Percentiles rank a stretch among this genome's conserved stretches.
Conservation (phyloP, 2,888 invertebrate species). For the Carterocephalus palaemon region DNA sequence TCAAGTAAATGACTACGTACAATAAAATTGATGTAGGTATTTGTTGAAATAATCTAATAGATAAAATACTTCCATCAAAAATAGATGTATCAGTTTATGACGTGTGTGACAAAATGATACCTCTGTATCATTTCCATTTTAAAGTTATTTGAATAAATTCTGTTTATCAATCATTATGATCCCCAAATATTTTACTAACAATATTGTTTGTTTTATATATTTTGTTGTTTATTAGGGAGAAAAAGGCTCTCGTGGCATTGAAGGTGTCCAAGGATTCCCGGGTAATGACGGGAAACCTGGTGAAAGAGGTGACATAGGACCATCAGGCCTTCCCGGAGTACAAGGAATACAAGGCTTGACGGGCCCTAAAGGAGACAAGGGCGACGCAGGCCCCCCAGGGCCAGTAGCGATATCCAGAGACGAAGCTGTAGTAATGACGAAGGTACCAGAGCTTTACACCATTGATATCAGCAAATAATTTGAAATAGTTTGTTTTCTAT, state of each 20-base stretch:
- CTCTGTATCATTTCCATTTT: too few species aligned
- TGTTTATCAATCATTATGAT: too few species aligned
- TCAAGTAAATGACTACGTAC: too few species aligned
- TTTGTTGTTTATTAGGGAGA: conserved; percentile 62
- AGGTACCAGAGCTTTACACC: too few species aligned
- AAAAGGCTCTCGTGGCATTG: conserved; percentile 83
- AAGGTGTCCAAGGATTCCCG: conserved; percentile 82
- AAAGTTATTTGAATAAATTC: too few species aligned
- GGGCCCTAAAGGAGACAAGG: conserved; percentile 84
- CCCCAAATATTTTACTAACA: not conserved
- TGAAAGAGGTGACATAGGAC: conserved; percentile 84
- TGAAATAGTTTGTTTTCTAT: too few species aligned
- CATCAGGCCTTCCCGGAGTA: conserved; percentile 83
- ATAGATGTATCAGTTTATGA: too few species aligned
- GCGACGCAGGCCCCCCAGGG: conserved; percentile 85
- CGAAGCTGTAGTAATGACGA: conserved; percentile 80
- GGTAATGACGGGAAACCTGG: conserved; percentile 83
- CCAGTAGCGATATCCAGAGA: conserved; percentile 79
- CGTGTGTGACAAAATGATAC: too few species aligned
- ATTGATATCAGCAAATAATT: too few species aligned
- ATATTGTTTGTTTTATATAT: not conserved
- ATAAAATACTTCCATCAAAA: too few species aligned
- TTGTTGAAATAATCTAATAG: too few species aligned
- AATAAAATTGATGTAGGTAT: too few species aligned
- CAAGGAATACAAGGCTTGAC: conserved; percentile 83